phyloP scores from a whole-genome alignment of 2,113 vertebrate genomes.

The Orycteropus afer region DNA sequence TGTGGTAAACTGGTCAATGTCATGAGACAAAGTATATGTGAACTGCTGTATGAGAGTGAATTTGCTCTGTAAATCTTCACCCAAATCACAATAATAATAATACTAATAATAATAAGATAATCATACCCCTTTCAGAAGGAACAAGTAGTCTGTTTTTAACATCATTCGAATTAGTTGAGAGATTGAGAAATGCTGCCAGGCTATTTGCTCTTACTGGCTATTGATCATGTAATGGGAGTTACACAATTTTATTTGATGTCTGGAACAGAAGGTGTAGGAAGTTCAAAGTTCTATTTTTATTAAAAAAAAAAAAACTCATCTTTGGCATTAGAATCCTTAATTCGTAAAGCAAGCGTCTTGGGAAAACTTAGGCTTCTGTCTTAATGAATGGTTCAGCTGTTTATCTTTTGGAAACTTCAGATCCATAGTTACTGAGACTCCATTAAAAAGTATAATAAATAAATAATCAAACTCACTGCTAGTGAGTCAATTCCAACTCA shows the following conservation, averaged over 20 bases:
- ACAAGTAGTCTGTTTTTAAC: not conserved
- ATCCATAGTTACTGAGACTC: not conserved
- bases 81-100: too few relatives aligned
- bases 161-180: not conserved
- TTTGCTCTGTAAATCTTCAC: too few relatives aligned
- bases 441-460: constrained; percentile 14
- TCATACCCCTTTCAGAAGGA: not conserved
- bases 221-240: not conserved
- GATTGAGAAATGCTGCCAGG: not conserved
- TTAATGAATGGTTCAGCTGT: not conserved
- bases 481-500: too few relatives aligned
- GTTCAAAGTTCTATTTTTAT: not conserved
- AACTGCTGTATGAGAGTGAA: too few relatives aligned
- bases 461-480: too few relatives aligned
- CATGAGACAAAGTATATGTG: too few relatives aligned
- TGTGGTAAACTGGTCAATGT: too few relatives aligned
- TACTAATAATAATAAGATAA: not conserved
- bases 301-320: not conserved
- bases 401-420: not conserved
- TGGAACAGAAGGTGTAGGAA: not conserved
- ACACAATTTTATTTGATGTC: not conserved
- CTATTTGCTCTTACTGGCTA: not conserved
- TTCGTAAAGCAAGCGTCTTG: not conserved
- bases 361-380: not conserved
- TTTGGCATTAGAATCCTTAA: constrained; percentile 8